Percentiles rank a stretch among this genome's conserved stretches.
Conservation (phyloP, 2,113 vertebrate species). For the Xenopus tropicalis region UCB_Xtro_10.0 CM004445.2:50642501-50643000, state of each 20-base stretch:
- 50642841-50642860: constrained; percentile 5
- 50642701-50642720: constrained; percentile 62
- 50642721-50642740: constrained; percentile 84
- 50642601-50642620: neutral
- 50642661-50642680: constrained; percentile 77
- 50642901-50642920: too few relatives aligned
- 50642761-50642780: constrained; percentile 72
- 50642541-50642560: too few relatives aligned
- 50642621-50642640: constrained; percentile 46
- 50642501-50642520: too few relatives aligned
- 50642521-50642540: too few relatives aligned
- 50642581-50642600: too few relatives aligned
- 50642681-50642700: constrained; percentile 62
- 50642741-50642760: constrained; percentile 80
- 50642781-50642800: constrained; percentile 1
- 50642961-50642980: neutral
- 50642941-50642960: too few relatives aligned
- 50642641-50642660: constrained; percentile 89
- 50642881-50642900: neutral
- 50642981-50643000: neutral
- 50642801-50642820: constrained; percentile 1
- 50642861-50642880: constrained; percentile 3
- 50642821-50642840: constrained; percentile 17
- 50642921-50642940: too few relatives aligned
- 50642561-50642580: too few relatives aligned